Evolutionary conservation across 2,113 vertebrate genomes (phyloP).

Genomic region (Pandion haliaetus): DNA sequence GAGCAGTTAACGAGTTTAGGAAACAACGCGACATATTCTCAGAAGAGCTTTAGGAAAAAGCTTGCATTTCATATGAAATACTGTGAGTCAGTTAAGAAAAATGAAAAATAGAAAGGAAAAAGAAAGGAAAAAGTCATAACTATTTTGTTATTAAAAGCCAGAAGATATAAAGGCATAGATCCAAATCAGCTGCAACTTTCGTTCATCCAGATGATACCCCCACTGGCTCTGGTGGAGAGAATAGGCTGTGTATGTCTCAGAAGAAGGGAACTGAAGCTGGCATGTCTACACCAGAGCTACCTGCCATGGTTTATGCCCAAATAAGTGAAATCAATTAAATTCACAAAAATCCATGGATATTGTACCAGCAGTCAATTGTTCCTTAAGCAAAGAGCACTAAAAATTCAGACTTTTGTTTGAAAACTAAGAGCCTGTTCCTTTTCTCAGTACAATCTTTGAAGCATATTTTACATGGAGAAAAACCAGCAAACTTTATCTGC

Average conservation of each 20-base stretch:
- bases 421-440: not conserved
- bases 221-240: not conserved
- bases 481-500: not conserved
- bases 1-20: slow-evolving; percentile 17
- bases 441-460: not conserved
- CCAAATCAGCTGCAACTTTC: not conserved
- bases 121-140: not conserved
- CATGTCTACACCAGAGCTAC: not conserved
- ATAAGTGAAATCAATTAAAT: not conserved
- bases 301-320: not conserved
- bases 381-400: not conserved
- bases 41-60: not conserved
- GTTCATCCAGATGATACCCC: not conserved
- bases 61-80: not conserved
- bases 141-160: not conserved
- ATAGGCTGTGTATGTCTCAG: not conserved
- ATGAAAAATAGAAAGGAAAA: not conserved
- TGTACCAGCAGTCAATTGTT: not conserved
- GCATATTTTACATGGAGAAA: not conserved
- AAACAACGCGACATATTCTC: not conserved
- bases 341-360: not conserved
- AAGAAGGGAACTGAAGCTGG: not conserved
- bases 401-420: not conserved
- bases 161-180: not conserved
- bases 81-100: slow-evolving; percentile 3